Conservation (phyloP, 2,113 vertebrate genomes). For the Anas platyrhynchos region DNA sequence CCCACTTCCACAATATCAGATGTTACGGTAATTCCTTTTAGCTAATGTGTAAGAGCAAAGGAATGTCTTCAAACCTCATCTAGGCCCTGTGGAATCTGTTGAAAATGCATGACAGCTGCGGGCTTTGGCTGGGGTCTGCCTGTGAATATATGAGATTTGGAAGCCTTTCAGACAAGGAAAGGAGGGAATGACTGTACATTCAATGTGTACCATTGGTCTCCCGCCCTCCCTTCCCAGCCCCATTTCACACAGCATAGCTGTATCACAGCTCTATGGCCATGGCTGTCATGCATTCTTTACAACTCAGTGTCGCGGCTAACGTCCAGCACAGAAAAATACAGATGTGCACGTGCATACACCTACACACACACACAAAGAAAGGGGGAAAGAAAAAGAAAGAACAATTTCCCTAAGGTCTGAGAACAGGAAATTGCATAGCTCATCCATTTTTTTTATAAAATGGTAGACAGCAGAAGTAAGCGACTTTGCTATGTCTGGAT, state of each 20-base stretch:
- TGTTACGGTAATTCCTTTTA: slow-evolving; percentile 96
- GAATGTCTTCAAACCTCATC: slow-evolving; percentile 94
- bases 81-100: slow-evolving; percentile 94
- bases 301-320: not conserved
- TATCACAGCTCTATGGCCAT: slow-evolving; percentile 29
- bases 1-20: slow-evolving; percentile 98
- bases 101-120: slow-evolving; percentile 98
- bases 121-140: slow-evolving; percentile 84
- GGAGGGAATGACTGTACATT: slow-evolving; percentile 76
- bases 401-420: slow-evolving; percentile 1
- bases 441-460: not conserved
- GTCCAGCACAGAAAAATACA: not conserved
- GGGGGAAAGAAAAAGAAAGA: not conserved
- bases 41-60: slow-evolving; percentile 93
- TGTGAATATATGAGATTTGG: slow-evolving; percentile 88
- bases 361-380: not conserved
- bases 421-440: slow-evolving; percentile 42
- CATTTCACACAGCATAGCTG: slow-evolving; percentile 45
- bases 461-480: not conserved
- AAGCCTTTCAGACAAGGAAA: slow-evolving; percentile 77
- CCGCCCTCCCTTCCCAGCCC: not conserved
- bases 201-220: slow-evolving; percentile 34
- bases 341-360: not conserved
- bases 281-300: slow-evolving; percentile 23
- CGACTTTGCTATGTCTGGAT: not conserved